These are phyloP conservation scores for Choreutis nemorana DNA, from an alignment of 2,888 invertebrate species.

Conservation along the genomic window DNA sequence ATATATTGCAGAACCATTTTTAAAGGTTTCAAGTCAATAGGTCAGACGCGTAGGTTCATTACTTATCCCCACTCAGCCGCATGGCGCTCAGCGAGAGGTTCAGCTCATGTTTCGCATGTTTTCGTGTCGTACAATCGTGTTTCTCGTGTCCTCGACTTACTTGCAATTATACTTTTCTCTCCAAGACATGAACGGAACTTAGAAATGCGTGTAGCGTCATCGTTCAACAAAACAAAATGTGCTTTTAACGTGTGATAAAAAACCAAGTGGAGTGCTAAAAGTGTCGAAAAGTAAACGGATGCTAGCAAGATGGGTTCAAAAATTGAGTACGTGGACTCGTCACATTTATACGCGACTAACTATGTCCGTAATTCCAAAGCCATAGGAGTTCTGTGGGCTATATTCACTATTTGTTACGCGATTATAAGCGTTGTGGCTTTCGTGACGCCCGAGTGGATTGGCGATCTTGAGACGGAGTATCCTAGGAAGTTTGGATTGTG, in stretches of 20 bases:
- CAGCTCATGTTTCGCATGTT: conserved; percentile 23
- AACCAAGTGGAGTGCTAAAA: conserved; percentile 14
- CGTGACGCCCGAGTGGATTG: conserved; percentile 94
- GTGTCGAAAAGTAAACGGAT: conserved; percentile 32
- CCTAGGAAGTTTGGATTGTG: conserved; percentile 94
- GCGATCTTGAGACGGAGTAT: conserved; percentile 83
- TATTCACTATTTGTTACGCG: conserved; percentile 96
- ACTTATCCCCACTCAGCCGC: conserved; percentile 43
- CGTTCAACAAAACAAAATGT: conserved; percentile 1
- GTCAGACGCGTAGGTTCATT: conserved; percentile 42
- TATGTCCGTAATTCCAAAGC: conserved; percentile 93
- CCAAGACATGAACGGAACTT: conserved; percentile 34
- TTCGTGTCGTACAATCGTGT: conserved; percentile 42
- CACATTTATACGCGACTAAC: conserved; percentile 89
- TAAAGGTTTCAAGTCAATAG: conserved; percentile 32
- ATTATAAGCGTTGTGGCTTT: conserved; percentile 95
- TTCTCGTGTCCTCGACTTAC: conserved; percentile 41
- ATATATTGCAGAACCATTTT: background rate
- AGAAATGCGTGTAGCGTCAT: conserved; percentile 5
- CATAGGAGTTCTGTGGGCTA: conserved; percentile 96
- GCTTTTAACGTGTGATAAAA: conserved; percentile 20
- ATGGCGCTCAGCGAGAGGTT: conserved; percentile 52
- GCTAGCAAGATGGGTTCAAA: conserved; percentile 80
- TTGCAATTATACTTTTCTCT: conserved; percentile 13
- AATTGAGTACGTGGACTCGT: conserved; percentile 91